Evolutionary conservation across 2,113 vertebrate species (phyloP).

Genomic region (Pyxicephalus adspersus): DNA sequence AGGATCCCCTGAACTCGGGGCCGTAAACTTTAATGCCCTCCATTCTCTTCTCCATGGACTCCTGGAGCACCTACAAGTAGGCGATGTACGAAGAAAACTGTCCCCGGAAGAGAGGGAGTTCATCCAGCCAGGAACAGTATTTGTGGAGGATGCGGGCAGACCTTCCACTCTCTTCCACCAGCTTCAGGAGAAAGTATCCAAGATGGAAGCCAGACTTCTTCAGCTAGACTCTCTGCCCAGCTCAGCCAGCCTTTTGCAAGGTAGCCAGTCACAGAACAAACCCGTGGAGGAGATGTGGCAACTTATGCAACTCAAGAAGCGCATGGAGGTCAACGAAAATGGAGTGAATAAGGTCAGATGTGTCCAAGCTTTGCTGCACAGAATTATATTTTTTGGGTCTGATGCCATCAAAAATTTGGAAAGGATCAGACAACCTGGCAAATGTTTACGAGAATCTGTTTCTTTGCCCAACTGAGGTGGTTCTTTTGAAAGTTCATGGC

Average conservation of each 20-base stretch:
- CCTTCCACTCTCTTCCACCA: slow-evolving; percentile 60
- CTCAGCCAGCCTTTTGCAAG: slow-evolving; percentile 7
- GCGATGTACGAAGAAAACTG: slow-evolving; percentile 28
- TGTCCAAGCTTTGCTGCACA: not conserved
- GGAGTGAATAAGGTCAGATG: slow-evolving; percentile 60
- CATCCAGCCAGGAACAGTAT: slow-evolving; percentile 35
- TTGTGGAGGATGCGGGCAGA: not conserved
- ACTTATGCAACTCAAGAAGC: slow-evolving; percentile 65
- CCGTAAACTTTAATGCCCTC: slow-evolving; percentile 64
- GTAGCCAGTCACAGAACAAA: not conserved
- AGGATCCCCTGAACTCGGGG: slow-evolving; percentile 56
- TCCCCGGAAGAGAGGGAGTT: slow-evolving; percentile 54
- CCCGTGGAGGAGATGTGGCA: slow-evolving; percentile 57
- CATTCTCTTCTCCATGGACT: slow-evolving; percentile 63
- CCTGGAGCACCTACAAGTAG: slow-evolving; percentile 62
- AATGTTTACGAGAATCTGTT: too few relatives aligned
- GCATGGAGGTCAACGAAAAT: slow-evolving; percentile 63
- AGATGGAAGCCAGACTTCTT: slow-evolving; percentile 46
- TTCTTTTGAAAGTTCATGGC: too few relatives aligned
- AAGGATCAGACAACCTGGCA: too few relatives aligned
- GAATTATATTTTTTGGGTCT: too few relatives aligned
- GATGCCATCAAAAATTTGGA: too few relatives aligned
- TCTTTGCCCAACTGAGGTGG: too few relatives aligned
- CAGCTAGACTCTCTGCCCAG: not conserved
- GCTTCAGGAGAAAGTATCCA: slow-evolving; percentile 51